Percentiles rank a stretch among this genome's conserved stretches.
Conservation (phyloP, 2,888 invertebrate genomes). For the Ptychoptera albimana region DNA sequence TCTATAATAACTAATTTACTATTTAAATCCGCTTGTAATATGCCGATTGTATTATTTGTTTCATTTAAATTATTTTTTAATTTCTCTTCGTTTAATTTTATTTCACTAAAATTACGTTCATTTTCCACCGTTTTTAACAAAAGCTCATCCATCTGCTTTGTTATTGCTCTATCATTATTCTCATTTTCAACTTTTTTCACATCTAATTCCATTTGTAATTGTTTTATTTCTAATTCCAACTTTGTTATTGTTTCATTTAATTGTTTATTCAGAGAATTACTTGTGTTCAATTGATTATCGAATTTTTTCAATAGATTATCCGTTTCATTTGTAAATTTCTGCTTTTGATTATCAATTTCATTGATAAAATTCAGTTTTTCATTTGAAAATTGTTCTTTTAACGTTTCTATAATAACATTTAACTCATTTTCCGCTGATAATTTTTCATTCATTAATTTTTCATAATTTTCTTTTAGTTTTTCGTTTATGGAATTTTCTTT, state of each 20-base stretch:
- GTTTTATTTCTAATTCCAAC: constrained; percentile 4
- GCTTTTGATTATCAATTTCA: background rate
- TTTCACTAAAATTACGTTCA: constrained; percentile 5
- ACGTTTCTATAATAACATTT: background rate
- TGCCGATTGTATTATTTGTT: background rate
- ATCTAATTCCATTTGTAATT: constrained; percentile 3
- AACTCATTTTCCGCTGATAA: too few relatives aligned
- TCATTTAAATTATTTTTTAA: constrained; percentile 3
- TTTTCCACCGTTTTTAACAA: constrained; percentile 1
- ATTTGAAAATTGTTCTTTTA: background rate
- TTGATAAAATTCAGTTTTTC: constrained; percentile 5
- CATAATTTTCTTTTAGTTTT: background rate
- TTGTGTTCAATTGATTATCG: background rate
- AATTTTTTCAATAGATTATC: too few relatives aligned
- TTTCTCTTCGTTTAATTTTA: constrained; percentile 8
- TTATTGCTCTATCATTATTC: background rate
- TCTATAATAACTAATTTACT: background rate
- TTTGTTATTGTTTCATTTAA: constrained; percentile 6
- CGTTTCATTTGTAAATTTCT: too few relatives aligned
- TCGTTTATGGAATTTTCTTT: constrained; percentile 6
- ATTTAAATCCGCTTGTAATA: background rate
- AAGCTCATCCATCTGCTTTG: background rate
- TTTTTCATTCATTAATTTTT: too few relatives aligned
- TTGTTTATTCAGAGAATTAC: constrained; percentile 1
- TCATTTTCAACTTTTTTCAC: background rate